Evolutionary conservation across 2,113 vertebrate genomes (phyloP).

Genomic region (Phrynosoma platyrhinos): DNA sequence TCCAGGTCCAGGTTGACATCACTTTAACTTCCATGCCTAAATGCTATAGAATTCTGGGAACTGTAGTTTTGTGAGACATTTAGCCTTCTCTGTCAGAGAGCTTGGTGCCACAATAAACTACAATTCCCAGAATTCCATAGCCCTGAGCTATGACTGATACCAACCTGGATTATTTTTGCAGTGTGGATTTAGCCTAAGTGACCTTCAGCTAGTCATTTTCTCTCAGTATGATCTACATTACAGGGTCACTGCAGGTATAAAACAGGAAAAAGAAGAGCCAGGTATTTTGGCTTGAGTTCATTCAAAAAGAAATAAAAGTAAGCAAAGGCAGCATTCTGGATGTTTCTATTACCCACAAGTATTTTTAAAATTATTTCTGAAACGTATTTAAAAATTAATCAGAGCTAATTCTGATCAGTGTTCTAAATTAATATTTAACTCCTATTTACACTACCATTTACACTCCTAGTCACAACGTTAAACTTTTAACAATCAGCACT

Average conservation of each 20-base stretch:
- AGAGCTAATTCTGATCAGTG: background rate
- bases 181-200: background rate
- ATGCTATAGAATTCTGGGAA: too few species aligned
- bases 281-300: background rate
- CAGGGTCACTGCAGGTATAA: too few species aligned
- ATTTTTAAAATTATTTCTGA: background rate
- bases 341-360: background rate
- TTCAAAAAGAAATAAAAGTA: background rate
- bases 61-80: too few species aligned
- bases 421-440: background rate
- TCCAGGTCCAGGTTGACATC: too few species aligned
- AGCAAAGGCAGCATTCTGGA: background rate
- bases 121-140: too few species aligned
- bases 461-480: background rate
- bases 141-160: too few species aligned
- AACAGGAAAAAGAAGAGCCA: too few species aligned
- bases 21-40: too few species aligned
- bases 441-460: background rate
- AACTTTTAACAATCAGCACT: conserved; percentile 12
- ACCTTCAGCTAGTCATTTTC: background rate
- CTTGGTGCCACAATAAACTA: too few species aligned
- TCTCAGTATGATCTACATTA: background rate
- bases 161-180: too few species aligned
- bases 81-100: too few species aligned
- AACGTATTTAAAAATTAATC: background rate